phyloP scores from a whole-genome alignment of 1,140 invertebrate genomes.

The Diachasma alloeum region DNA sequence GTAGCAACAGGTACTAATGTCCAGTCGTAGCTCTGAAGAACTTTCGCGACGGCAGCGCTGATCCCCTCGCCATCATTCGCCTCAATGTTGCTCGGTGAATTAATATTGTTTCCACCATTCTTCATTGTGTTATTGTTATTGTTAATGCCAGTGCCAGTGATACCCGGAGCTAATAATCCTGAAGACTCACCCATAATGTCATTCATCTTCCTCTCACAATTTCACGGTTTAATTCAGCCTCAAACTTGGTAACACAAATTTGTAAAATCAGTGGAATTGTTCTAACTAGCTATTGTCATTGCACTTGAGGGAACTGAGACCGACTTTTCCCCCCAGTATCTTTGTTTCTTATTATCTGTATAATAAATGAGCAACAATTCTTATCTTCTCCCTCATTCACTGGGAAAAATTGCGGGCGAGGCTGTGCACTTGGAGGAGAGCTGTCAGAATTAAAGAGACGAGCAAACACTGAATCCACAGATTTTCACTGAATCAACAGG shows the following conservation, averaged over 20 bases:
- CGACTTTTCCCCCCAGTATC: not conserved
- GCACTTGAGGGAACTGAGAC: not conserved
- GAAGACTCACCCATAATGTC: conserved; percentile 31
- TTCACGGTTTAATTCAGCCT: not conserved
- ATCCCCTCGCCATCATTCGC: conserved; percentile 67
- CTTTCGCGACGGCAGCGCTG: conserved; percentile 78
- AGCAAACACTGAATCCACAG: not conserved
- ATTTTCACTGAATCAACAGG: conserved; percentile 10
- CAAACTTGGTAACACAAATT: not conserved
- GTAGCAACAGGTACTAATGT: conserved; percentile 80
- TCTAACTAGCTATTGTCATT: not conserved
- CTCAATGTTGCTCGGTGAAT: conserved; percentile 16
- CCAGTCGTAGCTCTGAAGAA: conserved; percentile 86
- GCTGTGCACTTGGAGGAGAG: not conserved
- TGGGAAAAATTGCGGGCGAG: not conserved
- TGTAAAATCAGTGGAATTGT: not conserved
- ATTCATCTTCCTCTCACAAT: conserved; percentile 24
- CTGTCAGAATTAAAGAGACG: not conserved
- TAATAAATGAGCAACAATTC: conserved; percentile 12
- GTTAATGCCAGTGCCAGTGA: conserved; percentile 26
- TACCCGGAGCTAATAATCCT: conserved; percentile 14
- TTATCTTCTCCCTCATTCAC: conserved; percentile 27
- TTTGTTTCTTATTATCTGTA: conserved; percentile 17
- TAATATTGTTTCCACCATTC: conserved; percentile 24
- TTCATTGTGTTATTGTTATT: conserved; percentile 40